Evolutionary conservation across 2,113 vertebrate genomes (phyloP).

Genomic region (Oryzias celebensis): DNA sequence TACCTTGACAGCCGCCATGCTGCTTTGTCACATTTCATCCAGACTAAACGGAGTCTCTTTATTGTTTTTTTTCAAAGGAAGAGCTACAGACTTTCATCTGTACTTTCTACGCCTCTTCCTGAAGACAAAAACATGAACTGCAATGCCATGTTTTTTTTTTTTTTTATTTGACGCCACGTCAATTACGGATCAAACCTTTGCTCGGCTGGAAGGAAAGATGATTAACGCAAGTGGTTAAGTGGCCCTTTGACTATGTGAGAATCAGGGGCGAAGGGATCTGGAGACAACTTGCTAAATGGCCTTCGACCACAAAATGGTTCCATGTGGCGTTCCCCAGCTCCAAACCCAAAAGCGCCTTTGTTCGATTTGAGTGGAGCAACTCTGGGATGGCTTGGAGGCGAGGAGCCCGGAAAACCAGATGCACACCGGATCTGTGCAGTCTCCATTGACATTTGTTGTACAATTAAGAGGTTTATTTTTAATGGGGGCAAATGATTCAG

Average conservation of each 20-base stretch:
- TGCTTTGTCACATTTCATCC: slow-evolving; percentile 30
- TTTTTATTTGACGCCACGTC: slow-evolving; percentile 19
- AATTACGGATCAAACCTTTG: slow-evolving; percentile 44
- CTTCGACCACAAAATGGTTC: slow-evolving; percentile 48
- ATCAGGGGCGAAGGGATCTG: slow-evolving; percentile 9
- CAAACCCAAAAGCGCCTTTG: slow-evolving; percentile 51
- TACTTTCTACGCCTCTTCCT: neutral
- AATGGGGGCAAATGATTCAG: too few species aligned
- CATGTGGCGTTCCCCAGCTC: slow-evolving; percentile 41
- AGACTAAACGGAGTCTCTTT: slow-evolving; percentile 3
- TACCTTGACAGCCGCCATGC: slow-evolving; percentile 28
- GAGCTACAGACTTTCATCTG: neutral
- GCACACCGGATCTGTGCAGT: slow-evolving; percentile 37
- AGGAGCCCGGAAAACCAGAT: slow-evolving; percentile 33
- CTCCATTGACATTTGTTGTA: slow-evolving; percentile 28
- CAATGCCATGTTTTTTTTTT: neutral
- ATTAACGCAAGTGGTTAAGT: slow-evolving; percentile 27
- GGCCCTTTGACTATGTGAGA: slow-evolving; percentile 28
- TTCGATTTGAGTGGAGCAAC: slow-evolving; percentile 52
- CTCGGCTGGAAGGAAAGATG: slow-evolving; percentile 17
- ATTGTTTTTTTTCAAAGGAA: slow-evolving; percentile 20
- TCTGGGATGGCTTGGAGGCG: slow-evolving; percentile 40
- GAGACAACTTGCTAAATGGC: slow-evolving; percentile 39
- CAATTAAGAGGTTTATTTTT: slow-evolving; percentile 1
- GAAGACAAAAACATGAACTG: slow-evolving; percentile 22